Percentiles rank a stretch among this genome's conserved stretches.
Evolutionary conservation across 2,888 invertebrate species (phyloP).

Genomic region (Zygaena filipendulae): DNA sequence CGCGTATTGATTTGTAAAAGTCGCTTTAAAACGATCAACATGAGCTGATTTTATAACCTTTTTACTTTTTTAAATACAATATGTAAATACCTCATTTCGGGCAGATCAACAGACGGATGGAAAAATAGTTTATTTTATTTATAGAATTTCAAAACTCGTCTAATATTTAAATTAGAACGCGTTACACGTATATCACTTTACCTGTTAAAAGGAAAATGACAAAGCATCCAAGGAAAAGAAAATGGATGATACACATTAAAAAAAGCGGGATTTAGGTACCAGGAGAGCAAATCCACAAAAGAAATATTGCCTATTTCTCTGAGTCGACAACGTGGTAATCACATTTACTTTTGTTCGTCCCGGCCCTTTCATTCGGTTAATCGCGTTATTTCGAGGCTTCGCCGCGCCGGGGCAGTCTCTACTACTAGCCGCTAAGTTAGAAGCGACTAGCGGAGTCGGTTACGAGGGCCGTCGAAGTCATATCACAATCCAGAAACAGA

Average conservation of each 20-base stretch:
- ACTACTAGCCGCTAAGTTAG: conserved; percentile 20
- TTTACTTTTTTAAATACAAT: no score
- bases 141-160: no score
- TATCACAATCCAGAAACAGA: no score
- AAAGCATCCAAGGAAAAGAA: conserved; percentile 10
- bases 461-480: no score
- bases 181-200: no score
- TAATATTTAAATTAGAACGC: no score
- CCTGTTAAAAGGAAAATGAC: conserved; percentile 15
- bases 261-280: conserved; percentile 19
- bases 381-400: conserved; percentile 61
- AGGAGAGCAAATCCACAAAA: conserved; percentile 34
- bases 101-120: no score
- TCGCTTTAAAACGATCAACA: no score
- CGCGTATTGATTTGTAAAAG: no score
- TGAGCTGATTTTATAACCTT: no score
- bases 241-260: conserved; percentile 17
- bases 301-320: conserved; percentile 64
- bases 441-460: conserved; percentile 21
- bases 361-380: conserved; percentile 63
- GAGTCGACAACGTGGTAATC: conserved; percentile 58
- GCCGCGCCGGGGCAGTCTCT: conserved; percentile 38
- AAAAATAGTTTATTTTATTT: no score
- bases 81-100: no score
- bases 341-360: conserved; percentile 66